Evolutionary conservation across 2,113 vertebrate species (phyloP).

Genomic region (Crotalus helleri): DNA sequence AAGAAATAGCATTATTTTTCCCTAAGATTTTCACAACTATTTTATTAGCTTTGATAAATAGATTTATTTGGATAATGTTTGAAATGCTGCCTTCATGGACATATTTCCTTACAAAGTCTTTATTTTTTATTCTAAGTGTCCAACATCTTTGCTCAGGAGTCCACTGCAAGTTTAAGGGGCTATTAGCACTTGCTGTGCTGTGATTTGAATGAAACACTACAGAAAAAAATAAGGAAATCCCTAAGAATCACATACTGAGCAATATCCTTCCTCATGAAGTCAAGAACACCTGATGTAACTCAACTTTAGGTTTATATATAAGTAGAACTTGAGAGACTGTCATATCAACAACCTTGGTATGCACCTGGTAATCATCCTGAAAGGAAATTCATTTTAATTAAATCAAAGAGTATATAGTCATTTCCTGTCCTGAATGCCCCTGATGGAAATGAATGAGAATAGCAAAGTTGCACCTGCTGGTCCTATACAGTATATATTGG

Average conservation of each 20-base stretch:
- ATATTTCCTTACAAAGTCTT: neutral
- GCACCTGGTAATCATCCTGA: constrained; percentile 8
- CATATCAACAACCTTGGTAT: neutral
- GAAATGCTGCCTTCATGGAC: neutral
- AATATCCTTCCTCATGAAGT: neutral
- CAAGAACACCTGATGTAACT: constrained; percentile 8
- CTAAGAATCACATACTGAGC: fast-evolving
- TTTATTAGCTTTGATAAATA: neutral
- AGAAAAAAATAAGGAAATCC: constrained; percentile 8
- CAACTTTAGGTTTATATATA: neutral
- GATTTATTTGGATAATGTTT: neutral
- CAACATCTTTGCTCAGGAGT: neutral
- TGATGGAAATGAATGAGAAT: neutral
- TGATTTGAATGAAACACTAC: neutral
- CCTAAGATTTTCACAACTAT: neutral
- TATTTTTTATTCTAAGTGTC: neutral
- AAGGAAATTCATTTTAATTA: constrained; percentile 10
- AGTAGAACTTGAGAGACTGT: neutral
- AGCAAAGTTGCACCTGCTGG: neutral
- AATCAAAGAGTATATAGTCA: constrained; percentile 5
- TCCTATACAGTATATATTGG: neutral
- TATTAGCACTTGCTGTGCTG: neutral
- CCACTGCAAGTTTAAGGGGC: neutral
- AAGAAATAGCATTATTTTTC: neutral
- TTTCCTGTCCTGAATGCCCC: constrained; percentile 25